phyloP scores from a whole-genome alignment of 2,797 vertebrate genomes.

The Sebastes hubbsi region DNA sequence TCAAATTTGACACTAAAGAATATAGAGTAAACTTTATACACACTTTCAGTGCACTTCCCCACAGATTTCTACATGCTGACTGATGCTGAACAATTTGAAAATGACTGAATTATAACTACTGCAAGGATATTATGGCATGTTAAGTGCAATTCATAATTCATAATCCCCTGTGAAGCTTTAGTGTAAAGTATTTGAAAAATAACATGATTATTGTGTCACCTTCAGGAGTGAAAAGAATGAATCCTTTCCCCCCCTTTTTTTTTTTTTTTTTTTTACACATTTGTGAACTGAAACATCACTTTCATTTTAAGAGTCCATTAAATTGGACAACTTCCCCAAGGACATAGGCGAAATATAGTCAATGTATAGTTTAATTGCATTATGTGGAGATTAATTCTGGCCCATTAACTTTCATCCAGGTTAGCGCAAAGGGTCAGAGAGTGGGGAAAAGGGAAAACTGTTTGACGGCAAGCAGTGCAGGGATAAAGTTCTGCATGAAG shows the following conservation, averaged over 20 bases:
- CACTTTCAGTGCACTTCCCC: slow-evolving; percentile 14
- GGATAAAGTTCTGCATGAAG: slow-evolving; percentile 42
- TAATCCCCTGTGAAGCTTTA: background rate
- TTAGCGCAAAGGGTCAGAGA: slow-evolving; percentile 76
- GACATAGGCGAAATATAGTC: slow-evolving; percentile 76
- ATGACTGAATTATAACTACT: slow-evolving; percentile 9
- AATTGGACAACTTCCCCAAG: slow-evolving; percentile 80
- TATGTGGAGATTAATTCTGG: slow-evolving; percentile 83
- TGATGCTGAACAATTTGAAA: slow-evolving; percentile 15
- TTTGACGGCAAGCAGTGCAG: slow-evolving; percentile 60
- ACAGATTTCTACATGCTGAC: slow-evolving; percentile 11
- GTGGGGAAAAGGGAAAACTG: slow-evolving; percentile 58
- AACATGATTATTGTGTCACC: slow-evolving; percentile 47
- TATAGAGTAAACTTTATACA: background rate
- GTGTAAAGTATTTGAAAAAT: slow-evolving; percentile 31
- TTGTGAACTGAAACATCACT: slow-evolving; percentile 74
- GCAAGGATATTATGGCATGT: slow-evolving; percentile 22
- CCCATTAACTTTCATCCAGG: slow-evolving; percentile 84
- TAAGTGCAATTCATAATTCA: slow-evolving; percentile 26
- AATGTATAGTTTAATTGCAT: slow-evolving; percentile 85
- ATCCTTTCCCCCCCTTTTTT: slow-evolving; percentile 30
- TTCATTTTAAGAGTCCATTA: slow-evolving; percentile 80
- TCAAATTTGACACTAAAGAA: background rate
- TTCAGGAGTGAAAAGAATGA: slow-evolving; percentile 52
- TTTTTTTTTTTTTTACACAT: slow-evolving; percentile 46